Percentiles rank a stretch among this genome's conserved stretches.
phyloP scores from a whole-genome alignment of 1,140 invertebrate genomes.

The Drosophila murphyi region DNA sequence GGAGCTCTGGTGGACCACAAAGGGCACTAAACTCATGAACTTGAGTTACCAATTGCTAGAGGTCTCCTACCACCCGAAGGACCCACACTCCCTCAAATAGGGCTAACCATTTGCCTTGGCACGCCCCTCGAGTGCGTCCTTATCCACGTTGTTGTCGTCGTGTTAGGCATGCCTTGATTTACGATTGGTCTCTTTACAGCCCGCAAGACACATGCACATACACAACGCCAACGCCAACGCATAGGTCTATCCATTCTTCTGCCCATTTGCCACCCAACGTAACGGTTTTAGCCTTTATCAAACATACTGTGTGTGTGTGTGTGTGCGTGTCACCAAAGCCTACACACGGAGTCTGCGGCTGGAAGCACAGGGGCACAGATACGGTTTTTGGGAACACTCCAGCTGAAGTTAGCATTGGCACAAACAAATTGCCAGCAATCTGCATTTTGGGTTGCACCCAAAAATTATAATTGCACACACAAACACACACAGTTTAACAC shows the following conservation, averaged over 20 bases:
- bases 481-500: background rate
- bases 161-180: slow-evolving; percentile 64
- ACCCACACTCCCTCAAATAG: background rate
- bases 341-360: slow-evolving; percentile 38
- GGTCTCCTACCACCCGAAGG: background rate
- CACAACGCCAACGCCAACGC: slow-evolving; percentile 1
- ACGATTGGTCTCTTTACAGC: slow-evolving; percentile 66
- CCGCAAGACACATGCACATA: slow-evolving; percentile 43
- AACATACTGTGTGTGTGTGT: slow-evolving; percentile 39
- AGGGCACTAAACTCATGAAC: slow-evolving; percentile 30
- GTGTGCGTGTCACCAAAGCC: slow-evolving; percentile 55
- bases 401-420: slow-evolving; percentile 37
- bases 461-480: slow-evolving; percentile 62
- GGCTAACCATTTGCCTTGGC: slow-evolving; percentile 1
- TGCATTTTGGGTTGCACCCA: slow-evolving; percentile 50
- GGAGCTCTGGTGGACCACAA: slow-evolving; percentile 25
- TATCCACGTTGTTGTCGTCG: slow-evolving; percentile 14
- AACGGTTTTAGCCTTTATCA: slow-evolving; percentile 46
- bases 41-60: slow-evolving; percentile 12
- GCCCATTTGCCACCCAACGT: slow-evolving; percentile 1
- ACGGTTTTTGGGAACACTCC: background rate
- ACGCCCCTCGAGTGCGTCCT: slow-evolving; percentile 39
- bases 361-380: background rate
- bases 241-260: slow-evolving; percentile 6
- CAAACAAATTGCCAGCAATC: slow-evolving; percentile 67